phyloP scores from a whole-genome alignment of 2,888 invertebrate species.

The Lasioglossum calceatum region DNA sequence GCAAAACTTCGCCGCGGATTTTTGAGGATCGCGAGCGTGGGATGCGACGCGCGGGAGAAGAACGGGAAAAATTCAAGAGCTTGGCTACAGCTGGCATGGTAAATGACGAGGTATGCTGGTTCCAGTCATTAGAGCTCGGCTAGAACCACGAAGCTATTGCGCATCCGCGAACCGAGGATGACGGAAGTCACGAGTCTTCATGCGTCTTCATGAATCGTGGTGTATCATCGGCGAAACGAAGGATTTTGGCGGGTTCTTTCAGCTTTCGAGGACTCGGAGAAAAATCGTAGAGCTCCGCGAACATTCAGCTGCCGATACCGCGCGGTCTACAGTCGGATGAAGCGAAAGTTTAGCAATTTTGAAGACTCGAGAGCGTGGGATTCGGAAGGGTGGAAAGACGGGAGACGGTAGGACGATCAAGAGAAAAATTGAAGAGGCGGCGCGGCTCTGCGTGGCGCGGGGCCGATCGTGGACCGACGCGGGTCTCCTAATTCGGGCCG shows the following conservation, averaged over 20 bases:
- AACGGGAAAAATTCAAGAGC: background rate
- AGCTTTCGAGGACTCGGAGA: background rate
- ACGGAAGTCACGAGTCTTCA: background rate
- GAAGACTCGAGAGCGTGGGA: background rate
- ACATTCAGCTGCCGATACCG: background rate
- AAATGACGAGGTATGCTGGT: constrained; percentile 1
- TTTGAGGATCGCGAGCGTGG: constrained; percentile 1
- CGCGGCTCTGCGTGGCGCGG: background rate
- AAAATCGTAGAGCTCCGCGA: no score
- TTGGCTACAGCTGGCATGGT: background rate
- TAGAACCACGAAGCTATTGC: background rate
- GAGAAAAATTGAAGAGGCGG: constrained; percentile 36
- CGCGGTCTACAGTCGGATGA: background rate
- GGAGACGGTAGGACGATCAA: no score
- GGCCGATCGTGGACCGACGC: constrained; percentile 36
- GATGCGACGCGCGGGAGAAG: background rate
- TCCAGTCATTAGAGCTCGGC: background rate
- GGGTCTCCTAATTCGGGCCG: constrained; percentile 67
- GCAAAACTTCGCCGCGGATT: background rate
- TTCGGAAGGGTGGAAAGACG: background rate
- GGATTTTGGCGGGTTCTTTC: background rate
- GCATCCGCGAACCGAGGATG: background rate
- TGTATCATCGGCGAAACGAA: background rate
- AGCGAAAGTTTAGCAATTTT: background rate
- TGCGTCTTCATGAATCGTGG: background rate